A percentile compares a stretch with the other conserved stretches of the same genome.
Evolutionary conservation across 2,797 vertebrate species (phyloP).

Genomic region (Cichlasoma orientale): DNA sequence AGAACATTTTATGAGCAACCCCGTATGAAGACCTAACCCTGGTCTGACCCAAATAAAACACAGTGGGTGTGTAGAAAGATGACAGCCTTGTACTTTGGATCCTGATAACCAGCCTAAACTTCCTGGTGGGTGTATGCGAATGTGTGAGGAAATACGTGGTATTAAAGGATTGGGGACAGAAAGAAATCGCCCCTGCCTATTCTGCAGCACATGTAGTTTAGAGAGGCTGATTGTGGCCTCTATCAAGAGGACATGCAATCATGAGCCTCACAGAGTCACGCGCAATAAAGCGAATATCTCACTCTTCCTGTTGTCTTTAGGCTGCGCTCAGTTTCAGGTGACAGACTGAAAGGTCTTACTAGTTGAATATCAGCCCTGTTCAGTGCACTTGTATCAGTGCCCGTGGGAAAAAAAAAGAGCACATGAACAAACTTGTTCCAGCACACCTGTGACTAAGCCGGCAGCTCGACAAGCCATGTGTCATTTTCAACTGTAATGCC

Average conservation of each 20-base stretch:
- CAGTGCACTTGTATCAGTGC: slow-evolving; percentile 35
- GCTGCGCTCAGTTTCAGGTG: slow-evolving; percentile 21
- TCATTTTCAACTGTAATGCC: slow-evolving; percentile 29
- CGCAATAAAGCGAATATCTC: neutral
- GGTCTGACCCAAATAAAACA: slow-evolving; percentile 43
- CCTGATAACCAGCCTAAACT: slow-evolving; percentile 67
- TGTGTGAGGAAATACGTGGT: slow-evolving; percentile 61
- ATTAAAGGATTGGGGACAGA: slow-evolving; percentile 59
- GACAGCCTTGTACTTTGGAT: slow-evolving; percentile 72
- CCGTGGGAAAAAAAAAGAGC: slow-evolving; percentile 22
- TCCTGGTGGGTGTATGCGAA: slow-evolving; percentile 48
- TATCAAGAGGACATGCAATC: slow-evolving; percentile 4
- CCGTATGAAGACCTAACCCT: slow-evolving; percentile 17
- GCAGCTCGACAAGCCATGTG: slow-evolving; percentile 50
- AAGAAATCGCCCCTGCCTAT: slow-evolving; percentile 28
- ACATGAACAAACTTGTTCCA: slow-evolving; percentile 69
- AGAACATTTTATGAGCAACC: slow-evolving; percentile 15
- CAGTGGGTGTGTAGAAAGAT: slow-evolving; percentile 46
- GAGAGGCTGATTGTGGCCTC: slow-evolving; percentile 28
- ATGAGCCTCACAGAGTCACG: neutral
- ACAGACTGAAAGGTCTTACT: slow-evolving; percentile 48
- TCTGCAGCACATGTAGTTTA: slow-evolving; percentile 24
- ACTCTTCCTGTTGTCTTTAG: slow-evolving; percentile 1
- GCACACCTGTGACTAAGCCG: slow-evolving; percentile 67
- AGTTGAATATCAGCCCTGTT: slow-evolving; percentile 28